phyloP scores from a whole-genome alignment of 2,113 vertebrate genomes.

The Dicentrarchus labrax region DNA sequence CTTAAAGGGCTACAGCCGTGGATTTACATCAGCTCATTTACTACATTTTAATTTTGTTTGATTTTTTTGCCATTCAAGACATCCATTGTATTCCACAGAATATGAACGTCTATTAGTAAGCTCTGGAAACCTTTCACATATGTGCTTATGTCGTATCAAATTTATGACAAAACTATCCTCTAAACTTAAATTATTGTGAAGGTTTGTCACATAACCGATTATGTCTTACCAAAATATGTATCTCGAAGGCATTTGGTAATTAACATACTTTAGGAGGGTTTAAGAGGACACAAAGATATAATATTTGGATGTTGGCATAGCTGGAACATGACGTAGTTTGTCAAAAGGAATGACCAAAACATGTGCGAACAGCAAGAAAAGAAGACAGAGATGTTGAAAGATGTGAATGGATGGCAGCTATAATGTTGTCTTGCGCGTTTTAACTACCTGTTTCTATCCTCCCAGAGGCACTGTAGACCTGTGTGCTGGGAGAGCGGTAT shows the following conservation, averaged over 20 bases:
- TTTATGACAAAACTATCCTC: too few relatives aligned
- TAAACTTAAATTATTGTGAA: not conserved
- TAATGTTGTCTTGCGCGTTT: slow-evolving; percentile 30
- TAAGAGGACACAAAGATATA: slow-evolving; percentile 12
- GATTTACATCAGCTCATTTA: not conserved
- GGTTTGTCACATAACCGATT: not conserved
- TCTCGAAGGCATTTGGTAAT: not conserved
- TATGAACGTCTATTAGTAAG: not conserved
- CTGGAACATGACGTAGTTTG: slow-evolving; percentile 32
- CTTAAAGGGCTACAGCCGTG: not conserved
- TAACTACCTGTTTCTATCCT: slow-evolving; percentile 56
- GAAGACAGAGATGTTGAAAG: slow-evolving; percentile 45
- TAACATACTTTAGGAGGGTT: slow-evolving; percentile 4
- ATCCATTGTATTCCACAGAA: not conserved
- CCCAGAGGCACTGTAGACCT: slow-evolving; percentile 49
- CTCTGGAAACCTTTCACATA: not conserved
- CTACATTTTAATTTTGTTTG: not conserved
- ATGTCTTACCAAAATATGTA: not conserved
- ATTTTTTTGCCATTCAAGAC: not conserved
- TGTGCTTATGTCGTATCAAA: too few relatives aligned
- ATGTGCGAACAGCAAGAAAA: slow-evolving; percentile 29
- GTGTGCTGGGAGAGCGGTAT: not conserved
- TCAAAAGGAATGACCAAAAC: slow-evolving; percentile 48
- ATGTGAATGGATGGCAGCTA: slow-evolving; percentile 11
- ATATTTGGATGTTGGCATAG: slow-evolving; percentile 27